Base-by-base conservation (phyloP, 2,888 invertebrate genomes). In the Hypolimnas misippus region DNA sequence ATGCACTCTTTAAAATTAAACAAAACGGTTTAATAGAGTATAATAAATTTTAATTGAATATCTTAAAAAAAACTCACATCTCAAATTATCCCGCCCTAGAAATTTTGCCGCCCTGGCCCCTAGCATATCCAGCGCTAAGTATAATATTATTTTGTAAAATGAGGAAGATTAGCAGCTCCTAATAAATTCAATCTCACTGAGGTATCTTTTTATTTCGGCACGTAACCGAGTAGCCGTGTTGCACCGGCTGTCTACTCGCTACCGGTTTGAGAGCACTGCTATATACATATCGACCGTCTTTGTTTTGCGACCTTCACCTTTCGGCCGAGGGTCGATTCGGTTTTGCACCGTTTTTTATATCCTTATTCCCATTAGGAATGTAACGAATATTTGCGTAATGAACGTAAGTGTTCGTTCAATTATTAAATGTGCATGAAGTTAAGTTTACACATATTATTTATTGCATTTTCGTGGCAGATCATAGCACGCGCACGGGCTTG, bases 171-270 rank as follows among this genome's bases (percentile, higher is more conserved):
- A 75, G 46, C 84, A 77, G 29, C 89, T 88, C 84, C 74, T 70
- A 72, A 76, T 0, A 73, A 35, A 46, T 75, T 63, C 62, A 50
- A 57, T 54, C 62, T 55, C 49, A 17, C 21, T 54, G 53, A 62
- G 62, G 65, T 65, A 38, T 78, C 74, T 72, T 74, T 73, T 86
- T 84, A 79, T 83, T 76, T 74, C 71, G 67, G 72, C 73, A 77
- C 82, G 87, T 86, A 86, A 83, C 81, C 81, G 84, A 82, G 89
- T 86, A 83, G 86, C 86, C 76, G 76, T 82, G 85, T 79, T 64
- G 65, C 68, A 70, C 64, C 46, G n/a, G 65, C 63, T 67, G 72
- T 71, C 72, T 69, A 69, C 71, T 69, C 70, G 68, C 72, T 72
- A 68, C 72, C 70, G 72, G 71, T 70, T 73, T 67, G 67, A 62